Percentiles rank a stretch among this genome's conserved stretches.
Evolutionary conservation across 2,797 vertebrate genomes (phyloP).

Genomic region (Pangasius larnaudii): DNA sequence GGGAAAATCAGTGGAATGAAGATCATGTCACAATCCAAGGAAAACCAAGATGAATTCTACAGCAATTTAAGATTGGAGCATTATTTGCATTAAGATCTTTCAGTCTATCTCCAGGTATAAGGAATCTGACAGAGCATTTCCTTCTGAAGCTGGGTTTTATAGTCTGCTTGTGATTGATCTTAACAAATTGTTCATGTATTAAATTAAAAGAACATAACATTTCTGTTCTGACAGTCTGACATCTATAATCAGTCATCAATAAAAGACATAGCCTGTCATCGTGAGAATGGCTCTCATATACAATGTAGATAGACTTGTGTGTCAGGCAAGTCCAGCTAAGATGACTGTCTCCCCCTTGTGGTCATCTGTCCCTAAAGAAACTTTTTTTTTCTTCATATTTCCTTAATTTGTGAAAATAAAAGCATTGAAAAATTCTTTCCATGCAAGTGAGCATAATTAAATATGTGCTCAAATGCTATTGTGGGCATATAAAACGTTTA

Average conservation of each 20-base stretch:
- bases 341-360: constrained; percentile 79
- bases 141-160: constrained; percentile 15
- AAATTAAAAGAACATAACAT: constrained; percentile 66
- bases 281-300: constrained; percentile 18
- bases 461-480: neutral
- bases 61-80: constrained; percentile 64
- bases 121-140: constrained; percentile 62
- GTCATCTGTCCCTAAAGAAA: constrained; percentile 27
- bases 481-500: neutral
- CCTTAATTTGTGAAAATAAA: neutral
- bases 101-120: constrained; percentile 67
- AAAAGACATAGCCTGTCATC: constrained; percentile 68
- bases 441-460: neutral
- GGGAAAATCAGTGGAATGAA: neutral
- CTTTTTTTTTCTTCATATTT: neutral
- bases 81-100: constrained; percentile 70
- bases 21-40: neutral
- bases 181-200: constrained; percentile 66
- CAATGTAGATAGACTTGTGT: constrained; percentile 4
- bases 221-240: constrained; percentile 62
- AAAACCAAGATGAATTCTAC: constrained; percentile 48
- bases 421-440: neutral
- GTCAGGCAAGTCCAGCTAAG: constrained; percentile 59
- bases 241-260: constrained; percentile 70
- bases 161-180: constrained; percentile 57